Conservation (phyloP, 2,888 invertebrate species). For the Tribolium freemani region DNA sequence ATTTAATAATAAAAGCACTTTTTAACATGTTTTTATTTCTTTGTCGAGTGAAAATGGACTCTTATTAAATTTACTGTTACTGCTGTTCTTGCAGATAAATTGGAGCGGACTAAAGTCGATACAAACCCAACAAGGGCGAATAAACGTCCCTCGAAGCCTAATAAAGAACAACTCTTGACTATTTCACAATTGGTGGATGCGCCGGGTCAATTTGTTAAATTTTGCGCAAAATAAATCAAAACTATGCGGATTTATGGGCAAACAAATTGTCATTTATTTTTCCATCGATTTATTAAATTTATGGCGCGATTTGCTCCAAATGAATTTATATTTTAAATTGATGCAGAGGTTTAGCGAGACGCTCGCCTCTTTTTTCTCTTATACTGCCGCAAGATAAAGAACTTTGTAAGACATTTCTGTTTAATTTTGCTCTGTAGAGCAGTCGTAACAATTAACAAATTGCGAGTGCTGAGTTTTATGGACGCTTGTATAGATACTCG, state of each 20-base stretch:
- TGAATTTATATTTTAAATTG: not conserved
- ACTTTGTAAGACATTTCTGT: conserved; percentile 39
- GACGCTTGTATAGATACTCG: conserved; percentile 21
- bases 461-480: conserved; percentile 36
- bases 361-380: conserved; percentile 17
- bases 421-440: conserved; percentile 39
- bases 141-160: conserved; percentile 28
- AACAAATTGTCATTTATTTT: conserved; percentile 35
- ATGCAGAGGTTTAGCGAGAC: conserved; percentile 15
- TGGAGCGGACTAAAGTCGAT: conserved; percentile 11
- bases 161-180: conserved; percentile 2
- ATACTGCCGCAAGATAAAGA: conserved; percentile 30
- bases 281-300: not conserved
- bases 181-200: conserved; percentile 13
- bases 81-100: conserved; percentile 14
- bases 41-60: conserved; percentile 3
- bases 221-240: conserved; percentile 33
- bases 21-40: conserved; percentile 14
- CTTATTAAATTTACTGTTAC: conserved; percentile 32
- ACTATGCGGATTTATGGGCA: conserved; percentile 29
- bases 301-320: not conserved
- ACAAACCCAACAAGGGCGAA: conserved; percentile 26
- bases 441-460: conserved; percentile 40
- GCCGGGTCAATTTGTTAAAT: not conserved
- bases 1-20: conserved; percentile 37